Evolutionary conservation across 2,797 vertebrate genomes (phyloP), one percentile per base, ranked within the genome.

Genomic region (Adrianichthys oophorus): DNA sequence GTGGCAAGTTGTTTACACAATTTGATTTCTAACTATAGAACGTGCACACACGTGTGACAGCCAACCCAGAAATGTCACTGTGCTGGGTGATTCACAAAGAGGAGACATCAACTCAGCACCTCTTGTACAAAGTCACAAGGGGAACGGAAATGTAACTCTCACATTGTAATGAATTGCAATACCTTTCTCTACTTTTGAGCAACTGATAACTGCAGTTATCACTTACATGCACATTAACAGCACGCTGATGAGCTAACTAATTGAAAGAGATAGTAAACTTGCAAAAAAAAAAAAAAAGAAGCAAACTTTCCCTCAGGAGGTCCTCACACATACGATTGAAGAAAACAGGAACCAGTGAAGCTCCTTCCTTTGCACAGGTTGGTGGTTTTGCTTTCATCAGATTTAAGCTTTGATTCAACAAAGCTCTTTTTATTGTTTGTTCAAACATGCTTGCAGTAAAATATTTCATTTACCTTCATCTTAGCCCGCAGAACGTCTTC

Each of bases 61-160:
- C 50, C 57, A 79, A 52, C 71, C 67, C 40, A 68, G 52, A 56
- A 70, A 57, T 80, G 77, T 78, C 75, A 77, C 48, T 4, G 4
- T 23, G 59, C 64, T 55, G 49, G 7, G 23, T 41, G 46, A 64
- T 48, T 71, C 55, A 57, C 48, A 62, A 72, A 53, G 62, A 59
- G 49, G 49, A 66, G 66, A 29, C 45, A 53, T 53, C 50, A 58
- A 40, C 40, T 70, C 54, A 59, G 41, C 46, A 57, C 37, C 51
- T 57, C 41, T 42, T 17, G 45, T 21, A 58, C 47, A 52, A 59
- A 58, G 52, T 56, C 24, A 48, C 47, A 10, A 50, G 18, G 53
- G 17, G 32, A 55, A 42, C 2, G n/a, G 37, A 62, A 19, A 42
- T 21, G 12, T 21, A 10, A 23, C 23, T n/a, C 41, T n/a, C 7